Evolutionary conservation across 2,113 vertebrate species (phyloP).

Genomic region (Pardalotus punctatus): DNA sequence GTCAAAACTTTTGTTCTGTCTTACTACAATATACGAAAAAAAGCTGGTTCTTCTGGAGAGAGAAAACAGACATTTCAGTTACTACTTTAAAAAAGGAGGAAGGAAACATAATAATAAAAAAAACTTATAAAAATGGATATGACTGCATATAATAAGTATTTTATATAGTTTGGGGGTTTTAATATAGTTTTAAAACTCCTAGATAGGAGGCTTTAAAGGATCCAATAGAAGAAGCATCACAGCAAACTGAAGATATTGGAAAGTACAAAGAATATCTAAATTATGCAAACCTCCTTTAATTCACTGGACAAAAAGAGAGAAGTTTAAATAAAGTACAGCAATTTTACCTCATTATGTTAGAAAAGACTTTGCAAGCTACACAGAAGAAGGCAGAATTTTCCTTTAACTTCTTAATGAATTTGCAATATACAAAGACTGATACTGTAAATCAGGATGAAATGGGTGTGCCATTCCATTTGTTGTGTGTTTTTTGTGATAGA

Average conservation of each 20-base stretch:
- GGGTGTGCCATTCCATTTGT: neutral
- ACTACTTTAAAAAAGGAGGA: neutral
- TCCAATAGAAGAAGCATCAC: neutral
- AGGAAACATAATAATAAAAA: neutral
- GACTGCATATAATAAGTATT: neutral
- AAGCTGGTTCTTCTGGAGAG: neutral
- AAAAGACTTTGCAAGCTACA: neutral
- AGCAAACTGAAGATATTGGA: neutral
- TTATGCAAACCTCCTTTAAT: neutral
- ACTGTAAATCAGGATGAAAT: neutral
- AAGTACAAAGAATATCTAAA: neutral
- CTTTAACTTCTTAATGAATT: neutral
- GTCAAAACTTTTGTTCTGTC: neutral
- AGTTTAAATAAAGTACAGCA: neutral
- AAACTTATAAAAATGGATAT: neutral
- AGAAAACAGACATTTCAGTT: neutral
- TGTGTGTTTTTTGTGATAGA: neutral
- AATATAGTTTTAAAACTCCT: neutral
- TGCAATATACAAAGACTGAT: neutral
- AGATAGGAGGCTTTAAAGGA: neutral
- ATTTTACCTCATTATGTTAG: neutral
- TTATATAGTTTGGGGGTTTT: neutral
- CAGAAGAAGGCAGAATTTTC: neutral
- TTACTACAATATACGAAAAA: neutral
- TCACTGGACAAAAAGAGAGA: neutral